Percentiles rank a stretch among this genome's conserved stretches.
phyloP scores from a whole-genome alignment of 2,797 vertebrate species.

The Sebastes oblongus region DNA sequence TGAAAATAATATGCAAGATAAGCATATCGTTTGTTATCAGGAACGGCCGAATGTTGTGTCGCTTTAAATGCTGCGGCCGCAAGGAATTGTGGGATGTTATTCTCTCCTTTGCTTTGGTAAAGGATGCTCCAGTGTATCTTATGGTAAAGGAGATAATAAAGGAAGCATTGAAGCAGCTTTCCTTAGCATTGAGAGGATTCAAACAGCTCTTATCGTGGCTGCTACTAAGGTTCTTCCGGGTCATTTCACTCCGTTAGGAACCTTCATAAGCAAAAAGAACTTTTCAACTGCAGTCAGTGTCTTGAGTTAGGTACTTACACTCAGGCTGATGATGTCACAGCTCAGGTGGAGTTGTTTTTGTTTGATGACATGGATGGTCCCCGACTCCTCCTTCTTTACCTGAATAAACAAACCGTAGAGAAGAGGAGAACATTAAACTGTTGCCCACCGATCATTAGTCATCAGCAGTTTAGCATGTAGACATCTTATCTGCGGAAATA shows the following conservation, averaged over 20 bases:
- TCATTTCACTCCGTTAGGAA: too few species aligned
- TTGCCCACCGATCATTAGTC: not conserved
- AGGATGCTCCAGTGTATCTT: too few species aligned
- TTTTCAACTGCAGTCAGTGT: not conserved
- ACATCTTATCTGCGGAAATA: not conserved
- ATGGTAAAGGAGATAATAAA: too few species aligned
- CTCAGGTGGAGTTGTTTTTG: conserved; percentile 93
- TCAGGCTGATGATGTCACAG: conserved; percentile 96
- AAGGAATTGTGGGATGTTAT: too few species aligned
- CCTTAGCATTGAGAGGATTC: too few species aligned
- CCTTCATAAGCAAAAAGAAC: too few species aligned
- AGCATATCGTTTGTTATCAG: too few species aligned
- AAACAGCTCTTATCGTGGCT: too few species aligned
- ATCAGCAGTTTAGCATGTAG: not conserved
- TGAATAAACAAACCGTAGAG: conserved; percentile 49
- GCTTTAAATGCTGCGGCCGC: too few species aligned
- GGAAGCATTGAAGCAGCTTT: too few species aligned
- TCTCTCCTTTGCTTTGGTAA: too few species aligned
- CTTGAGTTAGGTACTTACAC: conserved; percentile 81
- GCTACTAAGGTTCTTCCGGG: fast-evolving
- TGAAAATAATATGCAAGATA: too few species aligned
- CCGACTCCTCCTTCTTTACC: conserved; percentile 95
- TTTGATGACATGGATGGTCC: conserved; percentile 96
- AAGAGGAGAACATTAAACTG: not conserved
- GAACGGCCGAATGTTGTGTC: fast-evolving